Evolutionary conservation across 2,888 invertebrate species (phyloP), one percentile per base, ranked within the genome.

Genomic region (Aspidiotus destructor): DNA sequence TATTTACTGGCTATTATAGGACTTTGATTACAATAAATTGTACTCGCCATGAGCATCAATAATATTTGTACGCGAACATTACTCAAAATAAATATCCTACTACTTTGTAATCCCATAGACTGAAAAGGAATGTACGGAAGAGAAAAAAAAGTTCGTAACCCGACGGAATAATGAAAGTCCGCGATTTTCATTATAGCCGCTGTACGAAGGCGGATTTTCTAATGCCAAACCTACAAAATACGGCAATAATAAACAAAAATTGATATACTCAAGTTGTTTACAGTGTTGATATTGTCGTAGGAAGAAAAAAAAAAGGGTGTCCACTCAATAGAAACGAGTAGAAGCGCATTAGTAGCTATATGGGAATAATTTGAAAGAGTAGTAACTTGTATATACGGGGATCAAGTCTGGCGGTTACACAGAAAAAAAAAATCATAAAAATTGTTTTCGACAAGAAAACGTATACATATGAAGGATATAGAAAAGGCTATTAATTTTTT

Each of bases 311-410:
- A 11, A 67, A 67, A 67, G 67, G 67, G 67, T 67, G 67, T 60
- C 67, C 67, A 67, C 67, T 67, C 67, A 60, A 67, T 48, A 67
- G 67, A 67, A 67, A 1, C 67, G 67, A 67, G 67, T 52, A 58
- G 67, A 67, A 60, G 58, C 67, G 67, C 60, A 67, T 67, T 67
- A 67, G 67, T 67, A 44, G 57, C 67, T 28, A 28, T 28, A 28
- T 28, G 28, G 28, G 2, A 67, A 67, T 67, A 67, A 67, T 67
- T 67, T 48, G 67, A 67, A 67, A 67, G 67, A 67, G 58, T 28
- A 67, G 60, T 67, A 67, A 60, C 67, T 57, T 28, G 28, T 28
- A 5, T 28, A 5, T 28, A 28, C 28, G 28, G 5, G 28, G 28
- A 67, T 60, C 58, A 67, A 67, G 67, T 67, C 58, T 60, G 57